Conservation (phyloP, 64 coral and sea anemone species). For the Dendronephthya gigantea region DNA sequence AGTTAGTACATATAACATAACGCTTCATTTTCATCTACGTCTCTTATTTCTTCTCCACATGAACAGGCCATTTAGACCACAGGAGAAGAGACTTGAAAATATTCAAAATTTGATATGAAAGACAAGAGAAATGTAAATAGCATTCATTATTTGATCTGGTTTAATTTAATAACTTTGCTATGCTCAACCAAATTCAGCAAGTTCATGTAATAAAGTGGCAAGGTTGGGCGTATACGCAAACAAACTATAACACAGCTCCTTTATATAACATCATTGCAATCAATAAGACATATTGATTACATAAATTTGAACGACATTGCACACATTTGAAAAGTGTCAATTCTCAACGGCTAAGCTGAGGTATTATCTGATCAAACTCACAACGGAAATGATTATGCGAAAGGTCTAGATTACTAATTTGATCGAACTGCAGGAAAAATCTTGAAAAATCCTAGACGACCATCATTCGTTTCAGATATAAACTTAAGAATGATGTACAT, state of each 20-base stretch:
- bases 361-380: conserved; percentile 22
- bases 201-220: neutral
- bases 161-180: conserved; percentile 24
- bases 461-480: neutral
- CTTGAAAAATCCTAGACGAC: neutral
- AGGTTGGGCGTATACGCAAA: neutral
- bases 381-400: conserved; percentile 18
- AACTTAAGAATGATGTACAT: neutral
- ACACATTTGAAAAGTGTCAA: conserved; percentile 5
- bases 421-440: neutral
- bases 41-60: neutral
- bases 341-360: conserved; percentile 13
- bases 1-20: neutral
- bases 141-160: conserved; percentile 9
- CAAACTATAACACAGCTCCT: neutral
- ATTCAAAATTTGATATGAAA: conserved; percentile 11
- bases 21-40: neutral
- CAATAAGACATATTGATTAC: neutral
- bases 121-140: conserved; percentile 4
- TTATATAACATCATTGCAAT: neutral
- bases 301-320: neutral
- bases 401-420: conserved; percentile 13
- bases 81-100: neutral
- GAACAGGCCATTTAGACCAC: neutral
- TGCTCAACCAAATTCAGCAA: neutral